Percentiles rank a stretch among this genome's conserved stretches.
phyloP scores from a whole-genome alignment of 64 coral and sea anemone genomes.

The Catalaphyllia jardinei region DNA sequence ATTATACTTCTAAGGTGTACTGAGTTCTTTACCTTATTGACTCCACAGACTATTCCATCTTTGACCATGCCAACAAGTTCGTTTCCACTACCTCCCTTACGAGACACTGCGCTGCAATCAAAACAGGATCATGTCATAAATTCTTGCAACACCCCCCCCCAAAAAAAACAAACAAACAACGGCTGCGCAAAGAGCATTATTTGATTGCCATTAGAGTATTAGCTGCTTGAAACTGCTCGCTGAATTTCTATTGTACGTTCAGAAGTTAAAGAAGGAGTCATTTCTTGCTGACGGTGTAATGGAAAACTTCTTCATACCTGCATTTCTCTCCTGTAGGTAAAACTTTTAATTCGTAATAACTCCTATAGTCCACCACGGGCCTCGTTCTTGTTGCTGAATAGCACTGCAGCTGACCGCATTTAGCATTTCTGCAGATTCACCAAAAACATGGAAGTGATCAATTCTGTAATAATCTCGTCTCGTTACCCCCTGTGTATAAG shows the following conservation, averaged over 20 bases:
- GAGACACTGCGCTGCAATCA: background rate
- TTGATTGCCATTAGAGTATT: no score
- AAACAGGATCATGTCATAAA: background rate
- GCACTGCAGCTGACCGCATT: slow-evolving; percentile 62
- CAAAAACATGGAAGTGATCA: background rate
- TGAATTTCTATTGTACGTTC: background rate
- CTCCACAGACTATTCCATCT: background rate
- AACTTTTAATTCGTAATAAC: background rate
- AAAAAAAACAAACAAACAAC: no score
- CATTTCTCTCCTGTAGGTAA: background rate
- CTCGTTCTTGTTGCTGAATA: background rate
- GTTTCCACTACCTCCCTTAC: background rate
- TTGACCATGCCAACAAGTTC: slow-evolving; percentile 25
- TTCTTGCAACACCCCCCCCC: no score
- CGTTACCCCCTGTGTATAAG: background rate
- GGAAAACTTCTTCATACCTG: background rate
- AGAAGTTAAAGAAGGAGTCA: background rate
- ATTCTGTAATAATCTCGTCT: background rate
- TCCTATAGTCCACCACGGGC: slow-evolving; percentile 39
- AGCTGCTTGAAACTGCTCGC: background rate
- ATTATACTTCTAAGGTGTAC: no score
- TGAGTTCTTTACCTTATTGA: background rate
- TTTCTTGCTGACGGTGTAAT: no score
- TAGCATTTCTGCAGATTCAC: slow-evolving; percentile 11
- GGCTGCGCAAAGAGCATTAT: no score